Percentiles rank a stretch among this genome's conserved stretches.
Conservation (phyloP, 1,140 invertebrate genomes). For the Hyphantria cunea region DNA sequence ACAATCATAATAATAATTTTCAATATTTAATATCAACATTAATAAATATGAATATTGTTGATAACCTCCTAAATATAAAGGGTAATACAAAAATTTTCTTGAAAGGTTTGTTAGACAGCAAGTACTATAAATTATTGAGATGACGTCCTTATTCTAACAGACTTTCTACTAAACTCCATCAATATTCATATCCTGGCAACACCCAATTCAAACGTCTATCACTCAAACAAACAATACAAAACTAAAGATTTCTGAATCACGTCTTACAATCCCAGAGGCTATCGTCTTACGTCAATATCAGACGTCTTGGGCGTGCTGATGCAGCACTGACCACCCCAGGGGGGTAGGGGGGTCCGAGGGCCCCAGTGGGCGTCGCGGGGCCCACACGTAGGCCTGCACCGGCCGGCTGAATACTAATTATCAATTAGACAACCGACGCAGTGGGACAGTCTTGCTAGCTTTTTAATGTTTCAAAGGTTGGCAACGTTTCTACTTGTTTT, state of each 20-base stretch:
- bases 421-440: conserved; percentile 50
- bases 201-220: not conserved
- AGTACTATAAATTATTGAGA: too few species aligned
- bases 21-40: too few species aligned
- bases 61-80: too few species aligned
- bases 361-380: not conserved
- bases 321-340: conserved; percentile 33
- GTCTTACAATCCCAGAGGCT: conserved; percentile 29
- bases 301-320: conserved; percentile 46
- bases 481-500: conserved; percentile 6
- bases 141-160: too few species aligned
- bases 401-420: conserved; percentile 61
- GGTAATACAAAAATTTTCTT: too few species aligned
- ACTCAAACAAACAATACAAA: conserved; percentile 4
- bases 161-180: too few species aligned
- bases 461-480: conserved; percentile 11
- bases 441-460: conserved; percentile 20
- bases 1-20: too few species aligned
- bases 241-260: conserved; percentile 23
- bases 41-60: too few species aligned
- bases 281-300: conserved; percentile 42
- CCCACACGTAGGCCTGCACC: conserved; percentile 57
- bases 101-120: too few species aligned
- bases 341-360: not conserved
- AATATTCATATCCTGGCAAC: too few species aligned